These are phyloP conservation scores for Lucilia sericata DNA, from an alignment of 1,140 invertebrate genomes.

Conservation along the genomic window DNA sequence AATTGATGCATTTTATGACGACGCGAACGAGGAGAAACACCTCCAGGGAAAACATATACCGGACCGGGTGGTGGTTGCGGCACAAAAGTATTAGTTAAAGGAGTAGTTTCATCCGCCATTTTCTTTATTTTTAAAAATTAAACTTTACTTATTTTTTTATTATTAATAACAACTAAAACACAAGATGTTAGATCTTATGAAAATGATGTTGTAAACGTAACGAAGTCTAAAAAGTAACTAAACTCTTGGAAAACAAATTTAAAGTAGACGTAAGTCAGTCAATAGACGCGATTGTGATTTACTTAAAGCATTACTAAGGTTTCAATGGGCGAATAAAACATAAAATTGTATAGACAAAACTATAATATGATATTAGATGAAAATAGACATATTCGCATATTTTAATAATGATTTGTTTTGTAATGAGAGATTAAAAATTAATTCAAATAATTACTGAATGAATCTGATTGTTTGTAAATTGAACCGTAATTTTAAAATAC, in stretches of 20 bases:
- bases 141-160: not conserved
- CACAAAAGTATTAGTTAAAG: constrained; percentile 54
- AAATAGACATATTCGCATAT: constrained; percentile 21
- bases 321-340: constrained; percentile 10
- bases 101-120: constrained; percentile 66
- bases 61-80: constrained; percentile 64
- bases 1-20: constrained; percentile 74
- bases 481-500: not conserved
- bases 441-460: not conserved
- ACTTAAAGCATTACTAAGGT: constrained; percentile 29
- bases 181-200: no score
- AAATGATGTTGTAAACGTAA: constrained; percentile 6
- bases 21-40: constrained; percentile 71
- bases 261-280: constrained; percentile 16
- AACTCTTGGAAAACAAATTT: constrained; percentile 26
- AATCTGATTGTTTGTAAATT: not conserved
- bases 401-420: constrained; percentile 19
- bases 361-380: not conserved
- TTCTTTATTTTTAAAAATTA: not conserved
- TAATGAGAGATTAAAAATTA: not conserved
- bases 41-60: constrained; percentile 75
- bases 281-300: constrained; percentile 32
- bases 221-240: constrained; percentile 27
- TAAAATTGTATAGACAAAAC: not conserved
- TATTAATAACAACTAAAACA: not conserved